phyloP scores from a whole-genome alignment of 2,113 vertebrate genomes.

The Lutjanus erythropterus region DNA sequence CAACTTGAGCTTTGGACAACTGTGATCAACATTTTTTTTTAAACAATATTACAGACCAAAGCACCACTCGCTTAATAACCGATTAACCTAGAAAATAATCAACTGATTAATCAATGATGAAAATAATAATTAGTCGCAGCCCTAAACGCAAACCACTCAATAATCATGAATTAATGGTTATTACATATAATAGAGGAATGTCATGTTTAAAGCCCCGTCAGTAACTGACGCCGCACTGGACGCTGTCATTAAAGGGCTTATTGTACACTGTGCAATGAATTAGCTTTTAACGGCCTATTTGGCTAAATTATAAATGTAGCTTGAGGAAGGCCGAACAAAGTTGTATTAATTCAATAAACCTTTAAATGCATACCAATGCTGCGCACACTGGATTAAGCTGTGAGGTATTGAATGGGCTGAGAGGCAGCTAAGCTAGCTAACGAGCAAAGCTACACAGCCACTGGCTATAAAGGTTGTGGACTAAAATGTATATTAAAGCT shows the following conservation, averaged over 20 bases:
- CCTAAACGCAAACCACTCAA: neutral
- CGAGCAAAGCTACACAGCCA: conserved; percentile 49
- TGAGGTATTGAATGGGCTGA: conserved; percentile 72
- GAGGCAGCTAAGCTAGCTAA: conserved; percentile 62
- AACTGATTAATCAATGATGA: too few relatives aligned
- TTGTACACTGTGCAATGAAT: conserved; percentile 56
- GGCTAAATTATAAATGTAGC: neutral
- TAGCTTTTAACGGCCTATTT: conserved; percentile 10
- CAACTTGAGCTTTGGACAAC: too few relatives aligned
- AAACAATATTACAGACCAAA: too few relatives aligned
- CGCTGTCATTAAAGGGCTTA: conserved; percentile 66
- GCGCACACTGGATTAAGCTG: conserved; percentile 37
- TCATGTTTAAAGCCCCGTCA: conserved; percentile 44
- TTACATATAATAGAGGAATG: conserved; percentile 5
- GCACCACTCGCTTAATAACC: too few relatives aligned
- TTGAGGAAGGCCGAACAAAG: neutral
- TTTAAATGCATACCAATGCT: neutral
- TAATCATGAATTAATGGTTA: neutral
- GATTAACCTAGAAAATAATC: too few relatives aligned
- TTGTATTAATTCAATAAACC: conserved; percentile 8
- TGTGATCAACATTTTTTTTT: too few relatives aligned
- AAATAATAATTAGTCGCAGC: too few relatives aligned
- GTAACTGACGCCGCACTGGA: conserved; percentile 27
- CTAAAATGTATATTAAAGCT: neutral
- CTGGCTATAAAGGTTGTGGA: neutral